These are phyloP conservation scores for Pemphigus obesinymphae DNA, from an alignment of 1,140 invertebrate species.

Conservation along the genomic window DNA sequence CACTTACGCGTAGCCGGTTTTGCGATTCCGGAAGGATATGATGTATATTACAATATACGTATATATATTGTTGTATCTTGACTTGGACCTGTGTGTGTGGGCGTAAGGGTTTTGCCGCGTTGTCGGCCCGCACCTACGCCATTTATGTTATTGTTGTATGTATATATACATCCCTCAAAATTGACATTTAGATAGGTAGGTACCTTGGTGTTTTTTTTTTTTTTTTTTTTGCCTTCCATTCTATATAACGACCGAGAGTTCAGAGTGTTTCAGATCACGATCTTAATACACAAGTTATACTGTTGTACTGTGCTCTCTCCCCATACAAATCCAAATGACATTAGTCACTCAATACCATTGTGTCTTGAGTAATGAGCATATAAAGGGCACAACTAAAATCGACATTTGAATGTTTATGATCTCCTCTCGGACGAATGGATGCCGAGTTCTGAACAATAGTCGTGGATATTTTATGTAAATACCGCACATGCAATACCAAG, in stretches of 20 bases:
- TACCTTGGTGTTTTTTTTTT: background rate
- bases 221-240: background rate
- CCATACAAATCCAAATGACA: background rate
- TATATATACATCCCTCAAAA: background rate
- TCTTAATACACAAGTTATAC: background rate
- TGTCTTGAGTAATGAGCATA: background rate
- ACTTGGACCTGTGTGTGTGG: background rate
- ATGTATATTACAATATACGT: background rate
- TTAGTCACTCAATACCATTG: constrained; percentile 6
- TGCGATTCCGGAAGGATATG: background rate
- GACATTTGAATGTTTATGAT: background rate
- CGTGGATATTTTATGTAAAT: background rate
- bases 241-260: background rate
- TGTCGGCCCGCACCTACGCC: background rate
- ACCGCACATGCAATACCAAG: too few relatives aligned
- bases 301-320: background rate
- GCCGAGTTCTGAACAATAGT: background rate
- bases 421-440: background rate
- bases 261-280: background rate
- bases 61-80: background rate
- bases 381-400: background rate
- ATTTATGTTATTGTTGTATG: background rate
- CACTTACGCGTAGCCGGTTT: background rate
- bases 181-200: background rate
- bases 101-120: background rate